These are phyloP conservation scores for Reticulitermes speratus DNA, from an alignment of 1,140 invertebrate species.

Conservation along the genomic window DNA sequence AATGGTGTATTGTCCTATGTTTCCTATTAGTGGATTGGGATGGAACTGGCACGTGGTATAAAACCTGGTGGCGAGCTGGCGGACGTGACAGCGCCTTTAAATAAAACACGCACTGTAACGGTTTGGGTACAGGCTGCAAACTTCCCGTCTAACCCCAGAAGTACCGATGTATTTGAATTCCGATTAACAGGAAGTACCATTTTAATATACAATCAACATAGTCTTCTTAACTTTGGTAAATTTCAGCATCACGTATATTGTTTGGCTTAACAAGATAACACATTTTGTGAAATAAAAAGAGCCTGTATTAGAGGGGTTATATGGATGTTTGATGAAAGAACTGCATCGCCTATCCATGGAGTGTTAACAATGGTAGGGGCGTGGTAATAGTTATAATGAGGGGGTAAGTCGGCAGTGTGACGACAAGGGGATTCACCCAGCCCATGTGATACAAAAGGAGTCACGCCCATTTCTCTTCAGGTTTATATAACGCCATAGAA, in stretches of 20 bases:
- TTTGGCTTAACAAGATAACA: background rate
- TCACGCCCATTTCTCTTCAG: background rate
- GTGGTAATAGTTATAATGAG: background rate
- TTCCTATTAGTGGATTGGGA: too few relatives aligned
- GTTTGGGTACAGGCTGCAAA: too few relatives aligned
- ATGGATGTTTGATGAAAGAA: background rate
- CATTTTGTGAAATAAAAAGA: background rate
- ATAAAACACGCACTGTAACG: too few relatives aligned
- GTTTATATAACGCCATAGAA: background rate
- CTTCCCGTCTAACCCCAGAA: too few relatives aligned
- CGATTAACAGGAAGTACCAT: too few relatives aligned
- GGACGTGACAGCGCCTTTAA: too few relatives aligned
- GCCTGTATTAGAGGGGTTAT: background rate
- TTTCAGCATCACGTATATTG: background rate
- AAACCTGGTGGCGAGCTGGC: too few relatives aligned
- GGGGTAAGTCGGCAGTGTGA: background rate
- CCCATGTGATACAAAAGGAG: background rate
- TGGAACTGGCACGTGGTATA: too few relatives aligned
- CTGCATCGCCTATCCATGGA: background rate
- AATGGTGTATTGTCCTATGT: too few relatives aligned
- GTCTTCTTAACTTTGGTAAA: background rate
- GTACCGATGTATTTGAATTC: too few relatives aligned
- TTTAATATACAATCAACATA: background rate
- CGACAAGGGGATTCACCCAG: conserved; percentile 7
- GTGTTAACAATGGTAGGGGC: background rate